These are phyloP conservation scores for Hyles euphorbiae DNA, from an alignment of 1,140 invertebrate species.

Conservation along the genomic window DNA sequence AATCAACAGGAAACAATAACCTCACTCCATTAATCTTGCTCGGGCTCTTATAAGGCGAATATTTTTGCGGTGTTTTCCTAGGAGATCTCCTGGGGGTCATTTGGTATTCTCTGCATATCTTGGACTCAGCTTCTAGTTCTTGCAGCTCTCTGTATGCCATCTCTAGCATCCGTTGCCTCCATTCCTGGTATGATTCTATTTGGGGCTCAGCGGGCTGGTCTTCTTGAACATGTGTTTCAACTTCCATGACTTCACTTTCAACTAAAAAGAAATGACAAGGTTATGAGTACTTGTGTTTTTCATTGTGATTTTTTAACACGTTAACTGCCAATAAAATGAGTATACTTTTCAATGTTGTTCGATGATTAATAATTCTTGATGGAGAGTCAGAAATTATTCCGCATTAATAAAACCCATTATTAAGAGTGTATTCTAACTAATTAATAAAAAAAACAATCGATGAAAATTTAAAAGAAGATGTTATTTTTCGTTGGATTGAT, in stretches of 20 bases:
- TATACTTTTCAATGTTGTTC: too few relatives aligned
- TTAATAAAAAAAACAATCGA: too few relatives aligned
- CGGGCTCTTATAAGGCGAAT: conserved; percentile 48
- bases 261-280: conserved; percentile 32
- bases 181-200: conserved; percentile 51
- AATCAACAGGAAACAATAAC: conserved; percentile 38
- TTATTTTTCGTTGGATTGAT: too few relatives aligned
- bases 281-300: too few relatives aligned
- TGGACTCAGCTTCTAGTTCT: conserved; percentile 18
- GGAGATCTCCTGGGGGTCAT: conserved; percentile 33
- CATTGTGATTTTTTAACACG: too few relatives aligned
- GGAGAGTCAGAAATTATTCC: too few relatives aligned
- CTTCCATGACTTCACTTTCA: conserved; percentile 31
- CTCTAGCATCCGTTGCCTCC: conserved; percentile 51
- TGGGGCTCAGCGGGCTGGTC: conserved; percentile 31
- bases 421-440: too few relatives aligned
- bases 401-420: too few relatives aligned
- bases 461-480: too few relatives aligned
- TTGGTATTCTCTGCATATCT: conserved; percentile 8
- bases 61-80: conserved; percentile 53
- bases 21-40: conserved; percentile 36
- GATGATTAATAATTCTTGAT: too few relatives aligned
- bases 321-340: too few relatives aligned
- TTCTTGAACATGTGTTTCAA: conserved; percentile 23
- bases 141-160: conserved; percentile 45